Conservation (phyloP, 2,113 vertebrate species). For the Dicerorhinus sumatrensis region DNA sequence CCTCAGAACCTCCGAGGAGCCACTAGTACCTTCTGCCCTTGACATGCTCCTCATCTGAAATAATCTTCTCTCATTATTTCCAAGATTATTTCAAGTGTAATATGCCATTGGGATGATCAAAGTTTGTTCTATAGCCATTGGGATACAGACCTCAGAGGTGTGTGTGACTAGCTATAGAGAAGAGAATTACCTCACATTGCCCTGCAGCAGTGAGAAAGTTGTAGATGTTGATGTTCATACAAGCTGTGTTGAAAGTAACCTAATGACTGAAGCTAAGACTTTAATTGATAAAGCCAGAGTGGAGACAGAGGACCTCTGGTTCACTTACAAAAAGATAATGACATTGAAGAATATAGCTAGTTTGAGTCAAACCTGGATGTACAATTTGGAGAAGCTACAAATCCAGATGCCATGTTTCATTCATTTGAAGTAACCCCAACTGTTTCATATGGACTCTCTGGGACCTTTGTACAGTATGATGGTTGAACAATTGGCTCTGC, state of each 20-base stretch:
- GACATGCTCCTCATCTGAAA: background rate
- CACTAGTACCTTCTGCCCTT: background rate
- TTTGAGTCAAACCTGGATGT: constrained; percentile 94
- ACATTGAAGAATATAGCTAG: constrained; percentile 94
- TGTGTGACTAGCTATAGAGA: constrained; percentile 93
- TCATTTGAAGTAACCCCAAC: constrained; percentile 93
- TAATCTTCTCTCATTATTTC: background rate
- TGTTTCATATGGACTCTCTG: constrained; percentile 95
- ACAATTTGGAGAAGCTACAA: constrained; percentile 94
- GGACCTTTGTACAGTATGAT: constrained; percentile 93
- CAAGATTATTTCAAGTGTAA: constrained; percentile 30
- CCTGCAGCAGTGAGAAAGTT: constrained; percentile 95
- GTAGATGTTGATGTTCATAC: constrained; percentile 93
- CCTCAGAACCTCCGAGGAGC: background rate
- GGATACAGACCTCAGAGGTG: constrained; percentile 93
- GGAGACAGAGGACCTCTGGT: constrained; percentile 96
- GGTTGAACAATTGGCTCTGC: constrained; percentile 93
- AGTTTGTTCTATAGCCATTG: constrained; percentile 93
- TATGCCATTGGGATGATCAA: constrained; percentile 62
- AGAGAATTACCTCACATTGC: constrained; percentile 93
- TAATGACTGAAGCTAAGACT: constrained; percentile 95
- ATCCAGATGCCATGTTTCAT: constrained; percentile 94
- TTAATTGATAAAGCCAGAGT: constrained; percentile 95
- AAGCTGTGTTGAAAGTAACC: constrained; percentile 94
- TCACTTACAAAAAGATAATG: constrained; percentile 96